Base-by-base conservation (phyloP, 2,888 invertebrate species). In the Philereme transversata region DNA sequence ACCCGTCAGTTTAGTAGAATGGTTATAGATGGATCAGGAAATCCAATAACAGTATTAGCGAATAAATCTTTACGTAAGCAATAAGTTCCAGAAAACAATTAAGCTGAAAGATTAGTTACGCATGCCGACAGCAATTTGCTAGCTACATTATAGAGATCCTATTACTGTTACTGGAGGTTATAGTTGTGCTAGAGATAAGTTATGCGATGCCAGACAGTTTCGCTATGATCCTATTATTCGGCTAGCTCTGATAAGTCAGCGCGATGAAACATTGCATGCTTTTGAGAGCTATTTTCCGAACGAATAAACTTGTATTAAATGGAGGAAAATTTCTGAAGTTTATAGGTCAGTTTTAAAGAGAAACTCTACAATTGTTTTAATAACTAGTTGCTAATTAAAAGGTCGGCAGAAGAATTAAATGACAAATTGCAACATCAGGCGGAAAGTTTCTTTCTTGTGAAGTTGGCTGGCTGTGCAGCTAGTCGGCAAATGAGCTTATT, bases 401-500 rank as follows among this genome's bases (percentile, higher is more conserved):
- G 72, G 73, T 73, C 70, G 65, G 55, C 64, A 69, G 72, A 75
- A 64, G 75, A 82, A 81, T 79, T 81, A 79, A 82, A 83, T 82
- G 82, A 84, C 77, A 83, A 86, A 83, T 84, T 61, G 60, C 62
- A 65, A 60, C 61, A 64, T 68, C 53, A 57, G 49, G 47, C 51
- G 54, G 61, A 62, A 62, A 63, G 55, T 63, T 62, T 57, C 38
- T 57, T 60, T 64, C 55, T 54, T 50, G 11, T 22, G n/a, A 52
- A 62, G 57, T 64, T 51, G 22, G 58, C 64, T 77, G 78, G 58
- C 64, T 77, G 79, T 81, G 82, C 82, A 84, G 79, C 81, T 79
- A 79, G 79, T 79, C 78, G 78, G 78, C 72, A 86, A 89, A 89
- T 84, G 83, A 88, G 84, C 81, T 84, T 80, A 83, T 81, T 86